Evolutionary conservation across 2,113 vertebrate genomes (phyloP).

Genomic region (Petromus typicus): DNA sequence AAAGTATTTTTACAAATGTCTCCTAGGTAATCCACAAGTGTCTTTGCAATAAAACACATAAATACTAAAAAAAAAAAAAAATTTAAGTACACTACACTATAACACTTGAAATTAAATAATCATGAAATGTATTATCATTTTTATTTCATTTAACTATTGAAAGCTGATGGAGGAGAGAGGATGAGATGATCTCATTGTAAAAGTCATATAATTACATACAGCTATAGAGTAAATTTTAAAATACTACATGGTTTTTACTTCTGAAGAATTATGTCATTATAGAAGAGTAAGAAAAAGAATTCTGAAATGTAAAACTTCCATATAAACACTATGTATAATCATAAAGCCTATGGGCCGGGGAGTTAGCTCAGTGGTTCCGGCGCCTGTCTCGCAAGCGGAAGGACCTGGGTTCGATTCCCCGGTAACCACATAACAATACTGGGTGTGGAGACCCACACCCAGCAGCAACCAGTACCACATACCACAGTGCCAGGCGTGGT

Average conservation of each 20-base stretch:
- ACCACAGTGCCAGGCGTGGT: too few species aligned
- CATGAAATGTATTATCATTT: background rate
- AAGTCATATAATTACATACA: background rate
- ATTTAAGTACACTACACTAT: background rate
- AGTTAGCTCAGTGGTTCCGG: too few species aligned
- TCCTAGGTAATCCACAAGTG: constrained; percentile 22
- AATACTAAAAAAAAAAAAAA: background rate
- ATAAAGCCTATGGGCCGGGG: too few species aligned
- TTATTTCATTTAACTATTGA: background rate
- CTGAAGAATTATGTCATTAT: background rate
- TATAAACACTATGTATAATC: background rate
- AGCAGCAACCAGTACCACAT: too few species aligned
- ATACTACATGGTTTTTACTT: background rate
- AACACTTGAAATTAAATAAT: background rate
- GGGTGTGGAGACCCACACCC: too few species aligned
- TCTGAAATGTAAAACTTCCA: background rate
- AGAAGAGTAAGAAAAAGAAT: background rate
- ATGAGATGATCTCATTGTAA: background rate
- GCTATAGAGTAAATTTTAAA: background rate
- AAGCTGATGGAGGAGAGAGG: background rate
- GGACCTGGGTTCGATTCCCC: too few species aligned
- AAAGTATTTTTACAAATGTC: constrained; percentile 36
- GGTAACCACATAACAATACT: too few species aligned
- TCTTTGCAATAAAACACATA: background rate
- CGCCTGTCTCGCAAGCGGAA: too few species aligned